Conservation (phyloP, 2,113 vertebrate genomes). For the Carassius auratus region DNA sequence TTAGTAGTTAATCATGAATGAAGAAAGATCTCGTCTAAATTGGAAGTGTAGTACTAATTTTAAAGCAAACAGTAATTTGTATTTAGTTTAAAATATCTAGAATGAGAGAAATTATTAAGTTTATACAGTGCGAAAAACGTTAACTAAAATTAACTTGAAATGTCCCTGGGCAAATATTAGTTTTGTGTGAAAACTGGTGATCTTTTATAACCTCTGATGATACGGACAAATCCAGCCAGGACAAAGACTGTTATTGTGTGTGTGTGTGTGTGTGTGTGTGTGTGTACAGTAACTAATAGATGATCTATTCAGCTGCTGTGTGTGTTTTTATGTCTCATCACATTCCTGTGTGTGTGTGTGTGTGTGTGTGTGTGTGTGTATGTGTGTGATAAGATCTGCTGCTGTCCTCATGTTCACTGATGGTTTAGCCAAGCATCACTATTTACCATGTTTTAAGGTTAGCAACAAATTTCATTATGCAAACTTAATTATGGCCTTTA, state of each 20-base stretch:
- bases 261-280: too few relatives aligned
- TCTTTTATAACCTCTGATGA: background rate
- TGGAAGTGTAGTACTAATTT: too few relatives aligned
- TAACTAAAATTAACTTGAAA: background rate
- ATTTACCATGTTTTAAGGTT: too few relatives aligned
- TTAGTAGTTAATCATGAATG: background rate
- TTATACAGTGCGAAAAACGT: background rate
- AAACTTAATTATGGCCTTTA: too few relatives aligned
- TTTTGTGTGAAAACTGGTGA: constrained; percentile 10
- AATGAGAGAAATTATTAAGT: background rate
- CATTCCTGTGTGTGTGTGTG: constrained; percentile 47
- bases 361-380: background rate
- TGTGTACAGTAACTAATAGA: constrained; percentile 39
- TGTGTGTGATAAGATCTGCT: background rate
- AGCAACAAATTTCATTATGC: too few relatives aligned
- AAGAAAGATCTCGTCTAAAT: background rate
- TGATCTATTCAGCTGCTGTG: constrained; percentile 56
- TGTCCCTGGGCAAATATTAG: constrained; percentile 52
- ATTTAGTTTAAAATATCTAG: background rate
- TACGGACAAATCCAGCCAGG: background rate
- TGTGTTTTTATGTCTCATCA: constrained; percentile 52
- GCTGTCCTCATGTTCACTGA: constrained; percentile 28
- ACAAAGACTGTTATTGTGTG: constrained; percentile 16
- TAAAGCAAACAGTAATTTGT: too few relatives aligned
- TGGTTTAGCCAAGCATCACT: background rate